Percentiles rank a stretch among this genome's conserved stretches.
Conservation (phyloP, 2,797 vertebrate genomes). For the Pagetopsis macropterus region DNA sequence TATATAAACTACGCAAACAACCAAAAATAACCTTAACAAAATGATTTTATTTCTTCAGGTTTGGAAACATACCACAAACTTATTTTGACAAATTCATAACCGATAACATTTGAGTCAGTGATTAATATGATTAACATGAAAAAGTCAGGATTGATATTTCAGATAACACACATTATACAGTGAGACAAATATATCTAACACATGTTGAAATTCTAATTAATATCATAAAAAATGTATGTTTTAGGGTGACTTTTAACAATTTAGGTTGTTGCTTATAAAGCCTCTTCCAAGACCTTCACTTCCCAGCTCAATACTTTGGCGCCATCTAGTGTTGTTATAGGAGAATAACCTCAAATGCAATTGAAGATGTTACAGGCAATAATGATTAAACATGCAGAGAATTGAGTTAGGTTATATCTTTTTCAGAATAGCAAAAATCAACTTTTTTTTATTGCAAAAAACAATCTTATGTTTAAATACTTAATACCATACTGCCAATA, state of each 20-base stretch:
- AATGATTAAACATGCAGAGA: background rate
- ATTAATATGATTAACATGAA: too few species aligned
- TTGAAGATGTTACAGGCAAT: background rate
- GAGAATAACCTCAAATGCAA: background rate
- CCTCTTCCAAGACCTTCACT: rapidly evolving
- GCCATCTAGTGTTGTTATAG: slow-evolving; percentile 53
- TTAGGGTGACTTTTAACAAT: background rate
- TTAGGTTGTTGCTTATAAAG: background rate
- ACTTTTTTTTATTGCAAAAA: background rate
- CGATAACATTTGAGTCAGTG: too few species aligned
- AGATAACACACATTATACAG: background rate
- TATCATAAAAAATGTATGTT: background rate
- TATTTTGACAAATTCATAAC: too few species aligned
- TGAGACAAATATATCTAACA: background rate
- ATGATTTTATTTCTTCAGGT: too few species aligned
- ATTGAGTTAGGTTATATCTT: background rate
- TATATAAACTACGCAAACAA: background rate
- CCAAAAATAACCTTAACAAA: background rate
- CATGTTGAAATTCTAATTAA: background rate
- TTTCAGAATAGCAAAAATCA: background rate
- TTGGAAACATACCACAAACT: too few species aligned
- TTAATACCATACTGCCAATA: too few species aligned
- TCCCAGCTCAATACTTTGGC: slow-evolving; percentile 35
- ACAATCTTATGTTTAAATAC: too few species aligned
- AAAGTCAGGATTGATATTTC: background rate